A percentile compares a stretch with the other conserved stretches of the same genome.
Evolutionary conservation across 2,888 invertebrate species (phyloP).

Genomic region (Leptinotarsa peninsularis): DNA sequence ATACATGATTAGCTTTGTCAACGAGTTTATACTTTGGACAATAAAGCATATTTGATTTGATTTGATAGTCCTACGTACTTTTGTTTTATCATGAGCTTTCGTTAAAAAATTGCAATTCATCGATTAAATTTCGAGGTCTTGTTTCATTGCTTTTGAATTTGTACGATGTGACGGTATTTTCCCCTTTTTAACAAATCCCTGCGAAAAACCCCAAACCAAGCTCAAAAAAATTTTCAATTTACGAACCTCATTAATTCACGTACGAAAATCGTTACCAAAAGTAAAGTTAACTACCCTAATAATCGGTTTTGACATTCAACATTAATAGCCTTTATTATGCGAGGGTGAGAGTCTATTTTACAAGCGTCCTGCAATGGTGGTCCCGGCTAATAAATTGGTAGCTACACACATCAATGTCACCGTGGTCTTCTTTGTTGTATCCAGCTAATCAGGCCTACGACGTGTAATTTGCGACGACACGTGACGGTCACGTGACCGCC

Average conservation of each 20-base stretch:
- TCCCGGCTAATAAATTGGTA: conserved; percentile 65
- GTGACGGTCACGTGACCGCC: conserved; percentile 62
- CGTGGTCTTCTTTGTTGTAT: conserved; percentile 63
- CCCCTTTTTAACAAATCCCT: too few relatives aligned
- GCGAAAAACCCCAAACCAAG: not conserved
- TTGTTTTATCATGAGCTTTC: too few relatives aligned
- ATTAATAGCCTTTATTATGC: conserved; percentile 62
- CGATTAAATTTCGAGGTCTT: too few relatives aligned
- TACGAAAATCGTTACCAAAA: conserved; percentile 41
- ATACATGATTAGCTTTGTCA: too few relatives aligned
- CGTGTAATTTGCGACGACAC: conserved; percentile 64
- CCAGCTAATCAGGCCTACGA: conserved; percentile 62
- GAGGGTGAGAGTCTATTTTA: conserved; percentile 51
- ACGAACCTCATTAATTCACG: conserved; percentile 40
- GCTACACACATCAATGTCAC: conserved; percentile 67
- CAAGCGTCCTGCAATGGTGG: conserved; percentile 54
- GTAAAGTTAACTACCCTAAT: conserved; percentile 58
- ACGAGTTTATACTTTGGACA: too few relatives aligned
- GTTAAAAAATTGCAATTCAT: too few relatives aligned
- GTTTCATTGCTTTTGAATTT: too few relatives aligned
- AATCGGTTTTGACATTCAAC: conserved; percentile 56
- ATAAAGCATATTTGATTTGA: too few relatives aligned
- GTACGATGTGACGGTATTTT: too few relatives aligned
- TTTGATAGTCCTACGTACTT: too few relatives aligned
- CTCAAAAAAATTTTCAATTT: conserved; percentile 35